phyloP scores from a whole-genome alignment of 2,797 vertebrate species.

The Artibeus lituratus region DNA sequence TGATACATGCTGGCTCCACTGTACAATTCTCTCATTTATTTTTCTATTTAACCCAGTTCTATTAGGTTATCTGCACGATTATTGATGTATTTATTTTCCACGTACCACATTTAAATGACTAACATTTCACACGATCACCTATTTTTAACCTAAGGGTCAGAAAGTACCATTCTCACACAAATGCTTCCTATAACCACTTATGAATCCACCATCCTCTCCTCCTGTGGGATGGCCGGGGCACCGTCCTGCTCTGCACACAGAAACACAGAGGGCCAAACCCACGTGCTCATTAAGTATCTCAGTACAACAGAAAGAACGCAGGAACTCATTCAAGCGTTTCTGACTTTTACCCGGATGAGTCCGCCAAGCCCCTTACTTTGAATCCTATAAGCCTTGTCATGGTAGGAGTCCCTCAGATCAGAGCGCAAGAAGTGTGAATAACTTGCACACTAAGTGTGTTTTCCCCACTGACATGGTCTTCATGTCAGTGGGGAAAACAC shows the following conservation, averaged over 20 bases:
- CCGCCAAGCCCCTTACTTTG: neutral
- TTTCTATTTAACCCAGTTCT: neutral
- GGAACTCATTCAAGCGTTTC: neutral
- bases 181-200: neutral
- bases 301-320: neutral
- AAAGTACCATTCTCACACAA: neutral
- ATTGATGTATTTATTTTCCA: neutral
- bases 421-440: neutral
- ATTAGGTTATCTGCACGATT: neutral
- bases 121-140: neutral
- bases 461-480: no score
- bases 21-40: neutral
- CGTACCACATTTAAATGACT: neutral
- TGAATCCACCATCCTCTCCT: no score
- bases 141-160: slow-evolving; percentile 12
- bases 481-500: neutral
- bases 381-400: neutral
- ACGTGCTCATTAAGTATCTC: neutral
- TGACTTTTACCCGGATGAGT: neutral
- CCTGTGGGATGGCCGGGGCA: neutral
- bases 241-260: neutral
- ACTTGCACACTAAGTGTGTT: no score
- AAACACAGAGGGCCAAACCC: neutral
- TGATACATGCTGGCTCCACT: neutral
- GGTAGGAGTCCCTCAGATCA: neutral